A percentile compares a stretch with the other conserved stretches of the same genome.
These are phyloP conservation scores for Strigamia crassipes DNA, from an alignment of 2,888 invertebrate genomes.

Conservation along the genomic window DNA sequence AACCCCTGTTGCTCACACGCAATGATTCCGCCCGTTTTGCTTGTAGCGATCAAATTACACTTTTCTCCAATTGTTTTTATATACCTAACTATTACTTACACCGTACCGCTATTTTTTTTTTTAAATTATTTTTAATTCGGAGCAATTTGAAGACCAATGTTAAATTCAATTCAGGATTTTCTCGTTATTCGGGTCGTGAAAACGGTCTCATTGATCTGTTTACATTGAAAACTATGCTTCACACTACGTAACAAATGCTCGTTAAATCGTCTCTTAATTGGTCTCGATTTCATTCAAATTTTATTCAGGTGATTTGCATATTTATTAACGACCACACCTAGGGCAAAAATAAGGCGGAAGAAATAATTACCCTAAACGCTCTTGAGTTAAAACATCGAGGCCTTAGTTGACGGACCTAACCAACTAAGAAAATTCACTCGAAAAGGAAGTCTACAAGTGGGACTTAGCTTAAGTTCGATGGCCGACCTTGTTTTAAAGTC, in stretches of 20 bases:
- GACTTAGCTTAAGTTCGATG: constrained; percentile 20
- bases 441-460: constrained; percentile 13
- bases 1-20: neutral
- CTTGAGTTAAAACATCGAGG: neutral
- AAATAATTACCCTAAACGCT: neutral
- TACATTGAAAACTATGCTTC: neutral
- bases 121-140: neutral
- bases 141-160: neutral
- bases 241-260: neutral
- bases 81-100: neutral
- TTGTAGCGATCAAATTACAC: neutral
- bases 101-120: neutral
- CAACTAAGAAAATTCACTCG: neutral
- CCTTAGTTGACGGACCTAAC: neutral
- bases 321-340: constrained; percentile 20
- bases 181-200: neutral
- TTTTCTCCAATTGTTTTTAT: neutral
- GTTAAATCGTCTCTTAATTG: constrained; percentile 12
- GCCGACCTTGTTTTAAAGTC: constrained; percentile 26
- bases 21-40: neutral
- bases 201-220: neutral
- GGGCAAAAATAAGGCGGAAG: neutral
- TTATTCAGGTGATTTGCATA: neutral
- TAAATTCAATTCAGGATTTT: no score
- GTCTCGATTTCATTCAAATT: neutral